phyloP scores from a whole-genome alignment of 1,140 invertebrate genomes.

The Conus ventricosus region DNA sequence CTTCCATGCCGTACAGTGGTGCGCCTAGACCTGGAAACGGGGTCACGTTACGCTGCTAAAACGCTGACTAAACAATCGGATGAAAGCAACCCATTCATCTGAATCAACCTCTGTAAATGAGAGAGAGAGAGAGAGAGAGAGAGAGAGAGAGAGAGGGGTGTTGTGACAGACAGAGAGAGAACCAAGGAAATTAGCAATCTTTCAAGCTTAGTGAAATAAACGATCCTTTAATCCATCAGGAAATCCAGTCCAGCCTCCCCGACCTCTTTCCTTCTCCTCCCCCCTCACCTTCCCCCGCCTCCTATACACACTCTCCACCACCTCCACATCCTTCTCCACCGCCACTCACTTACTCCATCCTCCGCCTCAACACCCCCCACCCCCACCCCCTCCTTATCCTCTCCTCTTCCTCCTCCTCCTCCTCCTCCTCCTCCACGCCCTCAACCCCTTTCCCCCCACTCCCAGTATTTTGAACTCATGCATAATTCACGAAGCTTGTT shows the following conservation, averaged over 20 bases:
- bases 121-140: neutral
- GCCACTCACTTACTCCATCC: neutral
- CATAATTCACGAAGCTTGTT: neutral
- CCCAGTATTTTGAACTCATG: neutral
- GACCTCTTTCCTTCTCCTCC: neutral
- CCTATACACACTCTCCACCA: neutral
- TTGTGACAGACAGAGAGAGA: neutral
- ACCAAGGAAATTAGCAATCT: conserved; percentile 15
- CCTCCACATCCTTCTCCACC: neutral
- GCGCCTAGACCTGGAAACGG: no score
- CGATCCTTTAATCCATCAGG: conserved; percentile 11
- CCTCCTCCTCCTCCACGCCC: neutral
- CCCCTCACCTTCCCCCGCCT: neutral
- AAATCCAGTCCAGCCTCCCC: neutral
- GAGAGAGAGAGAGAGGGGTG: neutral
- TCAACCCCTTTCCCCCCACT: neutral
- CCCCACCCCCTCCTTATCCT: neutral
- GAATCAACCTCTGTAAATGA: neutral
- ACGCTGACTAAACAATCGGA: neutral
- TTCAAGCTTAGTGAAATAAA: conserved; percentile 24
- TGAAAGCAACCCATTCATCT: neutral
- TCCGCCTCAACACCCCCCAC: neutral
- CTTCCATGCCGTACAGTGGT: no score
- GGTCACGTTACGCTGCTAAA: no score
- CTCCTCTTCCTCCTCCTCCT: neutral